These are phyloP conservation scores for Epicampocera succincta DNA, from an alignment of 2,888 invertebrate species.

Conservation along the genomic window DNA sequence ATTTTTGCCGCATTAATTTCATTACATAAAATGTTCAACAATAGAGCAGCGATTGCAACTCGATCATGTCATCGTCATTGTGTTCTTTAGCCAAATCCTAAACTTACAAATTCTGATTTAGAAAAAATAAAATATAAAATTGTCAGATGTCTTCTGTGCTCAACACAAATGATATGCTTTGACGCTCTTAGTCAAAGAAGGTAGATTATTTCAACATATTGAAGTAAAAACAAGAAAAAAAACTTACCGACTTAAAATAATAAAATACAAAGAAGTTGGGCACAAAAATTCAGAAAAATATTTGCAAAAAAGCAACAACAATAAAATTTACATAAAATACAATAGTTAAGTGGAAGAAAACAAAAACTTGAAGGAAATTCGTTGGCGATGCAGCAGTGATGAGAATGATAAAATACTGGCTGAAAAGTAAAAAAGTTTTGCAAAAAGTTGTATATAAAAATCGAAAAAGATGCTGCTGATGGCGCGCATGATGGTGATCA, in stretches of 20 bases:
- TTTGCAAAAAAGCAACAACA: slow-evolving; percentile 22
- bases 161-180: slow-evolving; percentile 68
- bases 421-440: slow-evolving; percentile 17
- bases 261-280: slow-evolving; percentile 42
- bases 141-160: slow-evolving; percentile 69
- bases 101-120: not conserved
- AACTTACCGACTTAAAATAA: slow-evolving; percentile 43
- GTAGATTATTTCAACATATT: slow-evolving; percentile 39
- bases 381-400: slow-evolving; percentile 52
- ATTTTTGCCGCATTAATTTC: slow-evolving; percentile 35
- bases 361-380: slow-evolving; percentile 32
- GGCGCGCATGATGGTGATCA: slow-evolving; percentile 46
- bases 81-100: slow-evolving; percentile 6
- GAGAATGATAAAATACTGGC: slow-evolving; percentile 52
- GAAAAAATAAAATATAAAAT: slow-evolving; percentile 55
- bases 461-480: slow-evolving; percentile 44
- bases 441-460: slow-evolving; percentile 32
- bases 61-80: not conserved
- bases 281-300: slow-evolving; percentile 10
- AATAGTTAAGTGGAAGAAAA: slow-evolving; percentile 46
- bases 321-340: slow-evolving; percentile 66
- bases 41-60: slow-evolving; percentile 26
- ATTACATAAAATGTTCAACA: slow-evolving; percentile 18
- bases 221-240: slow-evolving; percentile 11
- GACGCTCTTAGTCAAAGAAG: slow-evolving; percentile 68